Evolutionary conservation across 2,888 invertebrate species (phyloP), one percentile per base, ranked within the genome.

Genomic region (Lepidocyrtinus sp.): DNA sequence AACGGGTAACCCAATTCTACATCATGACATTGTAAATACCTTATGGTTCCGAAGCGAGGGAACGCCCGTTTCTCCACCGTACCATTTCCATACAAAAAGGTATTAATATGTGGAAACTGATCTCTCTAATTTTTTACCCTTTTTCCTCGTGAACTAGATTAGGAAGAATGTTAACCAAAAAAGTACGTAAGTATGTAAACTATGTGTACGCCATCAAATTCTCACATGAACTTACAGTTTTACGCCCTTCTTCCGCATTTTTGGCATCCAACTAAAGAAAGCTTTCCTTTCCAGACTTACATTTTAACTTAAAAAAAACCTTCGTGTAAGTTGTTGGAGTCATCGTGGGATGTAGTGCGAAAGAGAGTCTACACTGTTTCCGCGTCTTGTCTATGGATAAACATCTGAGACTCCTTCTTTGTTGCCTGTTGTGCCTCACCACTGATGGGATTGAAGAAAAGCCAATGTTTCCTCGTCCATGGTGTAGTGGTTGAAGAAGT

Each of bases 401-500:
- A 85, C 77, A 85, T 83, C 77, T 85, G 85, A n/a, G 85, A 85
- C 79, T 86, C 86, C 69, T 85, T 85, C 50, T 81, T 85, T 21
- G 85, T 83, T 21, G 86, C 86, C 74, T 86, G 86, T 71, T 85
- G 85, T 27, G 85, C 85, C 63, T 85, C 85, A 9, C 86, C 85
- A 62, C 83, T 85, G 65, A 84, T 82, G 45, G 86, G 84, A 80
- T 86, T 85, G 75, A 86, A 86, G 69, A 86, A 86, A 26, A 86
- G 85, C 86, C 86, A 86, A 61, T 86, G 86, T 64, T 86, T 86
- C 72, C 86, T 79, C 46, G 76, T 75, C 71, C 83, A 78, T 26
- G 81, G 69, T 15, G 79, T 65, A 45, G 74, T 24, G 22, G 67
- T 70, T 45, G 65, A 62, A 1, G 78, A 63, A 1, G 76, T 50